A percentile compares a stretch with the other conserved stretches of the same genome.
Evolutionary conservation across 2,113 vertebrate species (phyloP).

Genomic region (Leptocoma aspasia): DNA sequence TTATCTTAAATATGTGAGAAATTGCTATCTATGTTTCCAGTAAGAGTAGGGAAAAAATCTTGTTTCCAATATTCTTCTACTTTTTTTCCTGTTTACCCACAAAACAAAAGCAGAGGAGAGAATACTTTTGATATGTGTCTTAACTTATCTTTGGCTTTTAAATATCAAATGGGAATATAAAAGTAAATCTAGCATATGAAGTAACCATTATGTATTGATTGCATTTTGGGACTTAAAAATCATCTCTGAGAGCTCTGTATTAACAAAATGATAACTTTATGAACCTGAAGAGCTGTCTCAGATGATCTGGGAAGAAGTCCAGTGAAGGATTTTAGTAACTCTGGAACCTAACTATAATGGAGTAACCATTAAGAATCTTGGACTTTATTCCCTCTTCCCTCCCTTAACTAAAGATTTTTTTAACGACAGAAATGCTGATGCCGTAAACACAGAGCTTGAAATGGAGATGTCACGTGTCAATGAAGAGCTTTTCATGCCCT

Average conservation of each 20-base stretch:
- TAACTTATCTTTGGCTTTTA: neutral
- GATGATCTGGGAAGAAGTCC: neutral
- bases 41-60: neutral
- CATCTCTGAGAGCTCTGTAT: fast-evolving
- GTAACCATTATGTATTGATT: neutral
- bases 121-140: neutral
- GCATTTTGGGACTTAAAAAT: neutral
- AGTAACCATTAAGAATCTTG: neutral
- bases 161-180: neutral
- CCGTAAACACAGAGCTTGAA: neutral
- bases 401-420: neutral
- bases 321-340: neutral
- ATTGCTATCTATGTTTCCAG: neutral
- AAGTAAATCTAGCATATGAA: neutral
- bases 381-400: neutral
- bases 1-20: neutral
- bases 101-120: neutral
- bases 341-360: neutral
- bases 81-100: neutral
- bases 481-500: neutral
- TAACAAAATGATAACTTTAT: neutral
- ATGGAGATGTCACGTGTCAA: neutral
- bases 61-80: neutral
- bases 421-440: neutral
- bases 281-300: neutral